Percentiles rank a stretch among this genome's conserved stretches.
Evolutionary conservation across 2,888 invertebrate genomes (phyloP).

Genomic region (Trisateles emortualis): DNA sequence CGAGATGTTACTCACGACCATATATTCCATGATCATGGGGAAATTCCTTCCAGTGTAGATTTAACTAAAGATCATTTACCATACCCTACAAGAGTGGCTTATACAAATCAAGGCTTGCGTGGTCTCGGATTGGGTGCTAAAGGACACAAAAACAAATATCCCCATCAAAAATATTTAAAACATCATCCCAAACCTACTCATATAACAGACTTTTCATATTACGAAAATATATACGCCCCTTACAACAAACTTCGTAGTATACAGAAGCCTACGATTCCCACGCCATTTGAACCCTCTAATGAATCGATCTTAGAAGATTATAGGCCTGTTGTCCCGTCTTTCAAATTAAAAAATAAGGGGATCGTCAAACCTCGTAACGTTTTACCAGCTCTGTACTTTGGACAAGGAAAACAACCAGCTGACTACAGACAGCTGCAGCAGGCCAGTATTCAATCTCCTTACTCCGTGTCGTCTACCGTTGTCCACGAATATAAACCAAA

Average conservation of each 20-base stretch:
- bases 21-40: slow-evolving; percentile 82
- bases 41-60: slow-evolving; percentile 72
- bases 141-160: slow-evolving; percentile 60
- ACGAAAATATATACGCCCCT: slow-evolving; percentile 72
- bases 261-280: slow-evolving; percentile 55
- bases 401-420: slow-evolving; percentile 57
- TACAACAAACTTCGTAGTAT: slow-evolving; percentile 58
- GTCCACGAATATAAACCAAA: slow-evolving; percentile 77
- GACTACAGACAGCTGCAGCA: slow-evolving; percentile 66
- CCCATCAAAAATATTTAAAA: slow-evolving; percentile 65
- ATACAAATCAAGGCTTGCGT: slow-evolving; percentile 72
- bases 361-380: slow-evolving; percentile 59
- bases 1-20: slow-evolving; percentile 84
- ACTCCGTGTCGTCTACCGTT: slow-evolving; percentile 71
- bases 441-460: slow-evolving; percentile 65
- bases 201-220: slow-evolving; percentile 72
- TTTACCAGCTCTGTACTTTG: slow-evolving; percentile 54
- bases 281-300: slow-evolving; percentile 46
- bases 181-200: slow-evolving; percentile 56
- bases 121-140: slow-evolving; percentile 59
- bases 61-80: slow-evolving; percentile 67
- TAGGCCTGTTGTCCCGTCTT: slow-evolving; percentile 63
- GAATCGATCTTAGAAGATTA: slow-evolving; percentile 63
- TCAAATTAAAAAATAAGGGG: slow-evolving; percentile 65
- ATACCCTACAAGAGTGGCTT: slow-evolving; percentile 71